These are phyloP conservation scores for Halocynthia aurantium DNA, from an alignment of 23 tunicate genomes.

Conservation along the genomic window DNA sequence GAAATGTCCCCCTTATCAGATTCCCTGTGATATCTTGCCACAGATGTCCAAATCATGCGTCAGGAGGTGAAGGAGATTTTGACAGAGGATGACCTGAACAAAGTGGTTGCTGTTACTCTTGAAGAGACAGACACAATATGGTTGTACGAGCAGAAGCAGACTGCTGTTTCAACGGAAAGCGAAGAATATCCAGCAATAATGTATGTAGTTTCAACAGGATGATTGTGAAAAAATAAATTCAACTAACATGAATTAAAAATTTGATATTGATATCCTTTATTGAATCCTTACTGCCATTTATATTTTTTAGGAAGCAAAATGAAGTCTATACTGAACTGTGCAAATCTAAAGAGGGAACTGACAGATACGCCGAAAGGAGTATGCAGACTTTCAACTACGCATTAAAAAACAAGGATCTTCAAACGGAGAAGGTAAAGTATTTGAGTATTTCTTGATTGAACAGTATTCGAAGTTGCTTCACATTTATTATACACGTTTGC, in stretches of 20 bases:
- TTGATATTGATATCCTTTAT: too few relatives aligned
- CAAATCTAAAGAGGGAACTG: constrained; percentile 81
- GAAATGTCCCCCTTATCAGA: background rate
- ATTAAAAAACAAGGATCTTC: constrained; percentile 76
- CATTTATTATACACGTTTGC: too few relatives aligned
- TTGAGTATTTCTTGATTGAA: too few relatives aligned
- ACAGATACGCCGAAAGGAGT: constrained; percentile 68
- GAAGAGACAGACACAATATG: constrained; percentile 95
- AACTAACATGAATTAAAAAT: too few relatives aligned
- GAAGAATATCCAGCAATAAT: constrained; percentile 46
- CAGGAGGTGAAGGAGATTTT: constrained; percentile 69
- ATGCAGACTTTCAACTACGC: constrained; percentile 97
- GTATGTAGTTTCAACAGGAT: constrained; percentile 11
- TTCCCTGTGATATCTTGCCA: background rate
- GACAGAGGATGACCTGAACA: constrained; percentile 81
- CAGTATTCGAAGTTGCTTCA: too few relatives aligned
- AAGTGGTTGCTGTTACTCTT: constrained; percentile 66
- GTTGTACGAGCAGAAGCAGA: constrained; percentile 79
- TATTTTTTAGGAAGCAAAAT: constrained; percentile 40
- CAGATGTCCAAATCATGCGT: constrained; percentile 82
- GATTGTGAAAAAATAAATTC: too few relatives aligned
- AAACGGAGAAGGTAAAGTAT: constrained; percentile 60
- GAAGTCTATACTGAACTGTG: constrained; percentile 72
- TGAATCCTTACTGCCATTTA: background rate
- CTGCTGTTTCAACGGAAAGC: constrained; percentile 59